A percentile compares a stretch with the other conserved stretches of the same genome.
phyloP scores from a whole-genome alignment of 2,888 invertebrate genomes.

The Drosophila diplacantha region DNA sequence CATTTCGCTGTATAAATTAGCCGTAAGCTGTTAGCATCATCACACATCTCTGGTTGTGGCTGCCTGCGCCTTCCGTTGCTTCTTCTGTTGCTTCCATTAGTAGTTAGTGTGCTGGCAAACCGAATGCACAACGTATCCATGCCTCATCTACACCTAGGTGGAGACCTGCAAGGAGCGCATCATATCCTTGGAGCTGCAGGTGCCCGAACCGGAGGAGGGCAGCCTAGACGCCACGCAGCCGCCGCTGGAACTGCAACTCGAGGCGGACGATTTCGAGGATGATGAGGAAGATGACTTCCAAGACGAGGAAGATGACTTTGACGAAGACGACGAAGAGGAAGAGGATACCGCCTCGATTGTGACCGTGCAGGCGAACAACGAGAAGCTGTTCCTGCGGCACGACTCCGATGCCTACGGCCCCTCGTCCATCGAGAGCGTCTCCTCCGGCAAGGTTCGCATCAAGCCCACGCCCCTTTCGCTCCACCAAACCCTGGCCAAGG shows the following conservation, averaged over 20 bases:
- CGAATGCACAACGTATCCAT: conserved; percentile 62
- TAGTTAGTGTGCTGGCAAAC: conserved; percentile 48
- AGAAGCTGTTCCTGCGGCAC: conserved; percentile 76
- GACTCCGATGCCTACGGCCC: conserved; percentile 69
- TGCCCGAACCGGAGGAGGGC: conserved; percentile 75
- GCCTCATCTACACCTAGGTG: conserved; percentile 80
- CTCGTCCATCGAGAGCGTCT: conserved; percentile 69
- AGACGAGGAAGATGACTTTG: conserved; percentile 73
- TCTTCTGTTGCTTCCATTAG: conserved; percentile 46
- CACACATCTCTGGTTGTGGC: conserved; percentile 50
- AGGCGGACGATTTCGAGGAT: conserved; percentile 60
- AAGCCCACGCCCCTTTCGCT: conserved; percentile 69
- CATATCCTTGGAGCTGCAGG: conserved; percentile 89
- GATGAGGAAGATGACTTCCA: conserved; percentile 72
- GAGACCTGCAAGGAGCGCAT: conserved; percentile 95
- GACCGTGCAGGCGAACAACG: conserved; percentile 78
- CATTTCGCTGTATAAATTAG: conserved; percentile 39
- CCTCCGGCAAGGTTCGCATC: conserved; percentile 69
- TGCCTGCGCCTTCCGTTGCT: conserved; percentile 22
- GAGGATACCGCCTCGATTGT: conserved; percentile 80
- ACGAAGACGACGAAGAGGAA: conserved; percentile 79
- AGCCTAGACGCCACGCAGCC: conserved; percentile 59
- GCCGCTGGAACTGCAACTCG: conserved; percentile 52
- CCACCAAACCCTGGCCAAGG: conserved; percentile 74
- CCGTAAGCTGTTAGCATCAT: conserved; percentile 12